These are phyloP conservation scores for Acrossocheilus wenchowensis DNA, from an alignment of 2,797 vertebrate genomes.

Conservation along the genomic window DNA sequence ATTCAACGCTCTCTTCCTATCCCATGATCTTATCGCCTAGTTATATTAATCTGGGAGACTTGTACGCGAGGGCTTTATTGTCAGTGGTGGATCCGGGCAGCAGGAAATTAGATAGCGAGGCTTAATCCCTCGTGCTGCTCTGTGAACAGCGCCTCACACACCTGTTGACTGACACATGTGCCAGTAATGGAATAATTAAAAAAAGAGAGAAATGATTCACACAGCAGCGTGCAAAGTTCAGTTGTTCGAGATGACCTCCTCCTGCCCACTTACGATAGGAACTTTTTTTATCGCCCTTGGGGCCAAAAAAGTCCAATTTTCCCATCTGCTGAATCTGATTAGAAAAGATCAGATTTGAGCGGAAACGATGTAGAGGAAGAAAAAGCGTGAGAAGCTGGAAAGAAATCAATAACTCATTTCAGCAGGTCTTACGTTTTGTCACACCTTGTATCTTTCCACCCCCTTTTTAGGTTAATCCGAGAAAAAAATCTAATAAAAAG, in stretches of 20 bases:
- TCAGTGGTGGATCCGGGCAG: conserved; percentile 40
- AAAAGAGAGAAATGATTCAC: conserved; percentile 56
- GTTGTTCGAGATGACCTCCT: conserved; percentile 40
- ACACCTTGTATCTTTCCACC: conserved; percentile 58
- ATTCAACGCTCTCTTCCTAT: conserved; percentile 68
- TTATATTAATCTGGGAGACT: conserved; percentile 75
- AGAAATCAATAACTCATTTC: conserved; percentile 80
- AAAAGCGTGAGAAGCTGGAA: conserved; percentile 53
- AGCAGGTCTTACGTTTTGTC: conserved; percentile 65
- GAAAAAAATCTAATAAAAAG: conserved; percentile 50
- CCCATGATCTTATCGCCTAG: conserved; percentile 73
- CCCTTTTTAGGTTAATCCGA: conserved; percentile 50
- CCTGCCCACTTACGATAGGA: conserved; percentile 11
- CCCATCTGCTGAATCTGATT: conserved; percentile 58
- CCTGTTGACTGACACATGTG: conserved; percentile 57
- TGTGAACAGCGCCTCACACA: conserved; percentile 26
- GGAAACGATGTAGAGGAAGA: conserved; percentile 57
- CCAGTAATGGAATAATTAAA: conserved; percentile 58
- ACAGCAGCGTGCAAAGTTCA: conserved; percentile 25
- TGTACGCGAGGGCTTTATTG: conserved; percentile 49
- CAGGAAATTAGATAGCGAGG: conserved; percentile 59
- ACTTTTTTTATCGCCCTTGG: conserved; percentile 38
- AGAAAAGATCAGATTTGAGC: conserved; percentile 60
- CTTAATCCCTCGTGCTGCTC: conserved; percentile 51
- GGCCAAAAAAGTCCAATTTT: conserved; percentile 53